Evolutionary conservation across 2,113 vertebrate species (phyloP).

Genomic region (Anseranas semipalmata): DNA sequence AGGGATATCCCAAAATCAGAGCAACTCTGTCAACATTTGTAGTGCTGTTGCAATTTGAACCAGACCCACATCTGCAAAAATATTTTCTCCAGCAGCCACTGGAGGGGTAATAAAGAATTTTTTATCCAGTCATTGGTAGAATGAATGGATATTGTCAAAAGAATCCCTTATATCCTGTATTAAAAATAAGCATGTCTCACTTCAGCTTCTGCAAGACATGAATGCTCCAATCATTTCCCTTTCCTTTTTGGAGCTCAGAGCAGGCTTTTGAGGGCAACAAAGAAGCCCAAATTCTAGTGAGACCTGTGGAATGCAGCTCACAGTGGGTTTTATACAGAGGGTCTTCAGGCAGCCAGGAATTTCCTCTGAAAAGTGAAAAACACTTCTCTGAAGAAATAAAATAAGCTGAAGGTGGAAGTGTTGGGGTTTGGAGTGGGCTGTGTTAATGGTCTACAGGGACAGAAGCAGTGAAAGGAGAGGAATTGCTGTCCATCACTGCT

Average conservation of each 20-base stretch:
- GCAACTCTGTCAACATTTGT: neutral
- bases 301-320: slow-evolving; percentile 40
- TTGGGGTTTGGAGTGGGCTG: neutral
- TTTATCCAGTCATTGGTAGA: slow-evolving; percentile 5
- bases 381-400: slow-evolving; percentile 31
- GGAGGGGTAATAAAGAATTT: slow-evolving; percentile 38
- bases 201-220: slow-evolving; percentile 34
- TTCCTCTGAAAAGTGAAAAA: slow-evolving; percentile 43
- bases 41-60: slow-evolving; percentile 13
- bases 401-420: slow-evolving; percentile 33
- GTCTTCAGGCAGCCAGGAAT: slow-evolving; percentile 39
- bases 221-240: slow-evolving; percentile 13
- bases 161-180: slow-evolving; percentile 50
- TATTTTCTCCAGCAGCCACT: slow-evolving; percentile 27
- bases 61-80: slow-evolving; percentile 50
- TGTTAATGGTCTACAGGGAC: slow-evolving; percentile 4
- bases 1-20: neutral
- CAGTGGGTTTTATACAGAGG: neutral
- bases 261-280: slow-evolving; percentile 19
- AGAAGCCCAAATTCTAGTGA: slow-evolving; percentile 30
- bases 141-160: slow-evolving; percentile 51
- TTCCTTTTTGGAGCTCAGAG: slow-evolving; percentile 30
- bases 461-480: neutral
- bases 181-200: slow-evolving; percentile 42
- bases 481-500: neutral